Conservation (phyloP, 2,113 vertebrate species). For the Echinops telfairi region DNA sequence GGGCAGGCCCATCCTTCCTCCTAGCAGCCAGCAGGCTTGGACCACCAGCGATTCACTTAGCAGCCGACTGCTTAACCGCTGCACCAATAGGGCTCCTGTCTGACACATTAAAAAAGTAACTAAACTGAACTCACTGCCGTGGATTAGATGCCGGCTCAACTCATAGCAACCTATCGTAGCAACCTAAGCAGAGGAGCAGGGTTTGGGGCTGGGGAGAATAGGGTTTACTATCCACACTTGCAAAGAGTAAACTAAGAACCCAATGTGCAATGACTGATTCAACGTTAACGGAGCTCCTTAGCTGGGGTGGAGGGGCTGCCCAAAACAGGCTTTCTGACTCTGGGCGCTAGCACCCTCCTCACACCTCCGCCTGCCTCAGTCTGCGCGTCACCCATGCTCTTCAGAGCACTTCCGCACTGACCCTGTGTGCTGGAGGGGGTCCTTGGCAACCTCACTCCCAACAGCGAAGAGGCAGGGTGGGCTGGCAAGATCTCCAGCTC, state of each 20-base stretch:
- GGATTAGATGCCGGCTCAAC: too few relatives aligned
- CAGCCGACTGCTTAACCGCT: too few relatives aligned
- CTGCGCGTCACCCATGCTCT: not conserved
- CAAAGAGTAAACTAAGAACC: not conserved
- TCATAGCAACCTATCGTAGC: not conserved
- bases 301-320: not conserved
- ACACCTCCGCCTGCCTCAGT: not conserved
- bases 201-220: not conserved
- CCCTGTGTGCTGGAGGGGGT: not conserved
- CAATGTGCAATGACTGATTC: not conserved
- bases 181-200: not conserved
- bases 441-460: not conserved
- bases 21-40: too few relatives aligned
- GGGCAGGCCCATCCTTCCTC: too few relatives aligned
- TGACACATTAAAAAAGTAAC: too few relatives aligned
- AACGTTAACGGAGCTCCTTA: not conserved
- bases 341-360: not conserved
- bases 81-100: too few relatives aligned
- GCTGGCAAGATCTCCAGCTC: not conserved
- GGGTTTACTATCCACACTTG: not conserved
- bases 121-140: too few relatives aligned
- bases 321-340: accelerated
- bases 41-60: too few relatives aligned
- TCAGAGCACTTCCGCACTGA: not conserved
- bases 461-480: not conserved